A percentile compares a stretch with the other conserved stretches of the same genome.
Evolutionary conservation across 2,113 vertebrate species (phyloP).

Genomic region (Pica pica): DNA sequence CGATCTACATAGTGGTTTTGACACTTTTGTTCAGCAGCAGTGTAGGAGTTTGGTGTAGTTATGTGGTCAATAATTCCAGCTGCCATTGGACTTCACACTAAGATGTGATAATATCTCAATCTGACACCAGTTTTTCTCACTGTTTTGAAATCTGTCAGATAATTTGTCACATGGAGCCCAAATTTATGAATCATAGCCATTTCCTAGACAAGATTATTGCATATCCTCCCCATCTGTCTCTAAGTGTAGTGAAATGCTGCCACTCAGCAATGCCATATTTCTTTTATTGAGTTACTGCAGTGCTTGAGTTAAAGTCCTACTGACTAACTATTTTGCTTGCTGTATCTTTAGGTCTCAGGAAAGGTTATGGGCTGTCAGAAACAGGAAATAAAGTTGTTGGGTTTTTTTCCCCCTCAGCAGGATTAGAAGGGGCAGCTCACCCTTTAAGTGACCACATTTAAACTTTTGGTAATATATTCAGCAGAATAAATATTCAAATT

Average conservation of each 20-base stretch:
- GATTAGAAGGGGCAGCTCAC: not conserved
- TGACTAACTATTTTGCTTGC: not conserved
- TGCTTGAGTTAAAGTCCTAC: not conserved
- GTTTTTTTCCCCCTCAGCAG: not conserved
- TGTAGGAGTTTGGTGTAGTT: not conserved
- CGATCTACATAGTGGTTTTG: not conserved
- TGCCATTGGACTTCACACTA: constrained; percentile 24
- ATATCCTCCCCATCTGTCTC: constrained; percentile 51
- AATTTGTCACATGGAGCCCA: constrained; percentile 53
- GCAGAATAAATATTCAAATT: not conserved
- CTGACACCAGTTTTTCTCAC: constrained; percentile 48
- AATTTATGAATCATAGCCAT: constrained; percentile 52
- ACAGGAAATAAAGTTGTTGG: not conserved
- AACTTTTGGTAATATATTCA: not conserved
- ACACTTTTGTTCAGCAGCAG: not conserved
- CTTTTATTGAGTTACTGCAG: not conserved
- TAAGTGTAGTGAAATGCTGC: not conserved
- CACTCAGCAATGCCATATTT: constrained; percentile 10
- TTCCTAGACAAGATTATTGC: constrained; percentile 56
- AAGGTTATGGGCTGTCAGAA: not conserved
- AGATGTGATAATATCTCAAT: constrained; percentile 41
- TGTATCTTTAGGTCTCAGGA: not conserved
- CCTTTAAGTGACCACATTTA: not conserved
- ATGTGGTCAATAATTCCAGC: constrained; percentile 57
- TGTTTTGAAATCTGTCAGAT: constrained; percentile 63